Percentiles rank a stretch among this genome's conserved stretches.
phyloP scores from a whole-genome alignment of 2,113 vertebrate genomes.

The Micromys minutus region DNA sequence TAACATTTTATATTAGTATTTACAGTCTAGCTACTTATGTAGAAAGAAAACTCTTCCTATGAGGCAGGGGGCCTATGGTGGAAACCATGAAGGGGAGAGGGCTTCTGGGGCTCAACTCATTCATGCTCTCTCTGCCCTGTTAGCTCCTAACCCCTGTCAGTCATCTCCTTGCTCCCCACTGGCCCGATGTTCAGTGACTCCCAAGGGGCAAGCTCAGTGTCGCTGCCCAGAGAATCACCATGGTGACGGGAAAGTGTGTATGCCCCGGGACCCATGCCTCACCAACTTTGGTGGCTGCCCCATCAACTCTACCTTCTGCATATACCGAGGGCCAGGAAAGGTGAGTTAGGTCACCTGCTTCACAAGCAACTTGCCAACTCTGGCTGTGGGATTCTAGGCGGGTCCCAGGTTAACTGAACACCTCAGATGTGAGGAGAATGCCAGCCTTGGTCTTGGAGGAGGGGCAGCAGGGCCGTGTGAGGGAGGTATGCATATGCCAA shows the following conservation, averaged over 20 bases:
- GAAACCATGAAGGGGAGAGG: not conserved
- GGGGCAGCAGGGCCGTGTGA: not conserved
- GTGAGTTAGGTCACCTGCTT: constrained; percentile 79
- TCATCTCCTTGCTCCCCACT: constrained; percentile 87
- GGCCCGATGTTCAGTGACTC: constrained; percentile 86
- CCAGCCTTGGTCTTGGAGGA: fast-evolving
- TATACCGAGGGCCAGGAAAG: constrained; percentile 88
- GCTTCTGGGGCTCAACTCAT: not conserved
- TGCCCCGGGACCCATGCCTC: constrained; percentile 90
- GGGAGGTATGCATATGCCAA: fast-evolving
- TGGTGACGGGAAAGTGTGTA: constrained; percentile 92
- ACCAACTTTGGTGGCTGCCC: constrained; percentile 92
- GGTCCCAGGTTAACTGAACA: not conserved
- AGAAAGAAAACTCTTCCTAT: not conserved
- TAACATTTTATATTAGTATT: not conserved
- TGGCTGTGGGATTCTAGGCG: not conserved
- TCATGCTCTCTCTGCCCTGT: not conserved
- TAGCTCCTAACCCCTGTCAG: constrained; percentile 86
- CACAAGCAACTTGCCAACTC: fast-evolving
- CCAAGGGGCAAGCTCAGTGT: constrained; percentile 85
- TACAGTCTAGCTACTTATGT: not conserved
- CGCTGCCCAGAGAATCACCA: constrained; percentile 88
- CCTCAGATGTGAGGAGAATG: not conserved
- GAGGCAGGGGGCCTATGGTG: not conserved
- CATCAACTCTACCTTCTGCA: constrained; percentile 89